Evolutionary conservation across 2,888 invertebrate species (phyloP).

Genomic region (Hermaeophaga mercurialis): DNA sequence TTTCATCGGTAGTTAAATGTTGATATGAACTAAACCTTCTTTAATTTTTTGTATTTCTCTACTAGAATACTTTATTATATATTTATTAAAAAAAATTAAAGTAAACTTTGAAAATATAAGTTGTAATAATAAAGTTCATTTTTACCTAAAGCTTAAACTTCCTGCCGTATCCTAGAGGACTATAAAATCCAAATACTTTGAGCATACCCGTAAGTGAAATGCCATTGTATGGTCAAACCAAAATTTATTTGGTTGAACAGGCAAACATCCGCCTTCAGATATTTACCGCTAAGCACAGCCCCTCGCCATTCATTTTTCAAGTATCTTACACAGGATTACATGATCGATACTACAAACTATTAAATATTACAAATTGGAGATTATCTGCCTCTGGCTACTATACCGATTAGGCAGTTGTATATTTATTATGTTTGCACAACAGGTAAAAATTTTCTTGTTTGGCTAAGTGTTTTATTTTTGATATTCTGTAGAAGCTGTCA

Average conservation of each 20-base stretch:
- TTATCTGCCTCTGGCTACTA: constrained; percentile 16
- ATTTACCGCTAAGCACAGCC: constrained; percentile 37
- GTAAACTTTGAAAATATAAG: too few species aligned
- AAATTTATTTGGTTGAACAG: constrained; percentile 44
- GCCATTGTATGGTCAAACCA: constrained; percentile 39
- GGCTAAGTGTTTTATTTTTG: constrained; percentile 12
- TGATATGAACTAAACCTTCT: too few species aligned
- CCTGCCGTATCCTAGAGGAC: constrained; percentile 4
- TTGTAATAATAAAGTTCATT: too few species aligned
- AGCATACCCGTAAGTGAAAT: constrained; percentile 44
- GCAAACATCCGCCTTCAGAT: constrained; percentile 49
- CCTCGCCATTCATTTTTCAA: constrained; percentile 37
- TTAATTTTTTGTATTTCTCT: too few species aligned
- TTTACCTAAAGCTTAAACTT: constrained; percentile 5
- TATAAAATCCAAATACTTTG: constrained; percentile 39
- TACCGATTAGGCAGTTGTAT: neutral
- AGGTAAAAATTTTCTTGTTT: constrained; percentile 19
- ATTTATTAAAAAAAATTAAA: too few species aligned
- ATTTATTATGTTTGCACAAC: constrained; percentile 25
- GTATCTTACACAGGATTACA: constrained; percentile 35
- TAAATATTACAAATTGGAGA: constrained; percentile 32
- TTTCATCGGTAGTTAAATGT: too few species aligned
- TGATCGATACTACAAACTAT: constrained; percentile 28
- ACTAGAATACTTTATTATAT: too few species aligned
- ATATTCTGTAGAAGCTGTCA: neutral